Conservation (phyloP, 1,140 invertebrate species). For the Homalodisca vitripennis region DNA sequence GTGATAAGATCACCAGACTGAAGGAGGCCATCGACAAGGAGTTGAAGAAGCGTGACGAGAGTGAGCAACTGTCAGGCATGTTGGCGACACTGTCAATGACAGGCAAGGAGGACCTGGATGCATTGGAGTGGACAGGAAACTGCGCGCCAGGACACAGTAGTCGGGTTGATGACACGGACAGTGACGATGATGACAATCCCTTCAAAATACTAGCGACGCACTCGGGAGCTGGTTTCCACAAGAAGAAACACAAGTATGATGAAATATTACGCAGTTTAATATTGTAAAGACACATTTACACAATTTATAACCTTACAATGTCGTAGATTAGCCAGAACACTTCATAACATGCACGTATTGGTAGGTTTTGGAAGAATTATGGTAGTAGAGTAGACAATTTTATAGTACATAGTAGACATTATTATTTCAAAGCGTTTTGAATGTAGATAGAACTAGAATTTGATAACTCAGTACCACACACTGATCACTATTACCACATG, state of each 20-base stretch:
- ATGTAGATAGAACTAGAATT: too few species aligned
- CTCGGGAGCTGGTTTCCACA: conserved; percentile 38
- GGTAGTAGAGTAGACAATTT: too few species aligned
- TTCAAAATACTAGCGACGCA: conserved; percentile 62
- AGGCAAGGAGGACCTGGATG: conserved; percentile 56
- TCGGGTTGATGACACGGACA: conserved; percentile 59
- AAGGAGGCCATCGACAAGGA: conserved; percentile 56
- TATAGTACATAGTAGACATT: too few species aligned
- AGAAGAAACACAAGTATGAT: conserved; percentile 39
- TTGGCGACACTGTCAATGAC: conserved; percentile 60
- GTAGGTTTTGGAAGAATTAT: too few species aligned
- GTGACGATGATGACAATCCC: conserved; percentile 62
- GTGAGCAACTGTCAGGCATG: conserved; percentile 57
- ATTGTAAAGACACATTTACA: too few species aligned
- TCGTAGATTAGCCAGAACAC: too few species aligned
- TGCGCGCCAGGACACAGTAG: conserved; percentile 43
- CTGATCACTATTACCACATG: too few species aligned
- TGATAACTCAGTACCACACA: too few species aligned
- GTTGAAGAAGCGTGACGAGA: conserved; percentile 55
- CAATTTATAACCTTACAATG: too few species aligned
- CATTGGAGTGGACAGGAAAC: conserved; percentile 66
- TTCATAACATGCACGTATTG: too few species aligned
- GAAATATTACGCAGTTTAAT: too few species aligned
- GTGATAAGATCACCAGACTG: conserved; percentile 59
- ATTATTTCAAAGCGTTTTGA: too few species aligned